These are phyloP conservation scores for Oreamnos americanus DNA, from an alignment of 2,113 vertebrate genomes.

Conservation along the genomic window DNA sequence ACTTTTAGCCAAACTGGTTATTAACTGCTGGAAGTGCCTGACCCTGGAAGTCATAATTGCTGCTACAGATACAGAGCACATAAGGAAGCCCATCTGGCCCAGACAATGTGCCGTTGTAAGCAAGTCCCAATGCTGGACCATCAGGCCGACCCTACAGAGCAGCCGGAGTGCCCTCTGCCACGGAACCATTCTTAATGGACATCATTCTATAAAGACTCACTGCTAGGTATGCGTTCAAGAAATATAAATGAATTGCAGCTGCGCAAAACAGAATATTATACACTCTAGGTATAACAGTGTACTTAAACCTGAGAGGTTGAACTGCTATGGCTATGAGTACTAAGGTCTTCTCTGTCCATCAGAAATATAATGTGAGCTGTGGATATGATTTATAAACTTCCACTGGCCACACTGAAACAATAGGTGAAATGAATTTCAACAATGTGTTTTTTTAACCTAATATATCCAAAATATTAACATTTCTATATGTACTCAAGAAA, in stretches of 20 bases:
- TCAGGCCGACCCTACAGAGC: background rate
- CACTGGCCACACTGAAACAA: background rate
- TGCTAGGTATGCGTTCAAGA: background rate
- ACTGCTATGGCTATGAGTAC: background rate
- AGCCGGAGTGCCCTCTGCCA: background rate
- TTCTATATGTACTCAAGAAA: background rate
- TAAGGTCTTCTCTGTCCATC: background rate
- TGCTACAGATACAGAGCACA: background rate
- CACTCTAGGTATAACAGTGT: background rate
- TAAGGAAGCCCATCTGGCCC: background rate
- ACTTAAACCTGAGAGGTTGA: background rate
- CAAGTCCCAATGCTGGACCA: background rate
- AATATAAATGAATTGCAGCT: background rate
- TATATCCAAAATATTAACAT: background rate
- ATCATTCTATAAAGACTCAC: background rate
- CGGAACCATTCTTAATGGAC: background rate
- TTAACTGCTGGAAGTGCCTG: conserved; percentile 55
- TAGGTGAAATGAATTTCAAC: background rate
- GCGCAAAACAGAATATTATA: background rate
- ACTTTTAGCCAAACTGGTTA: conserved; percentile 56
- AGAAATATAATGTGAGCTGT: background rate
- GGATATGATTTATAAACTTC: background rate
- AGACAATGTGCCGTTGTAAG: conserved; percentile 67
- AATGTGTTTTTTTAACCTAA: background rate
- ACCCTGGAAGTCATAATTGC: conserved; percentile 48